phyloP scores from a whole-genome alignment of 1,140 invertebrate species.

The Drosophila ficusphila region DNA sequence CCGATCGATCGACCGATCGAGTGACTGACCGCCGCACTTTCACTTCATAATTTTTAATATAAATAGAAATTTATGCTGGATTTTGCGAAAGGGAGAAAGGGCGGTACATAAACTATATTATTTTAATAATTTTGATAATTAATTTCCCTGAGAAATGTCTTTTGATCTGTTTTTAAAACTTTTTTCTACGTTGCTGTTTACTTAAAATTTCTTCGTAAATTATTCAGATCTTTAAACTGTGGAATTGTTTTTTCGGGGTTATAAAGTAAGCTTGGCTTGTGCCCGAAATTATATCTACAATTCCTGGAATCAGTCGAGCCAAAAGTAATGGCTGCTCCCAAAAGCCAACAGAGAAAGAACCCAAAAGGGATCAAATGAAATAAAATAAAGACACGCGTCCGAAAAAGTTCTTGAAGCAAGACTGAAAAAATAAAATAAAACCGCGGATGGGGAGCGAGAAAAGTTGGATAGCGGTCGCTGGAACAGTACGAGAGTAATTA shows the following conservation, averaged over 20 bases:
- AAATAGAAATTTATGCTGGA: slow-evolving; percentile 45
- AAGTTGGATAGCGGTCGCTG: slow-evolving; percentile 9
- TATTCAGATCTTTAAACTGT: too few relatives aligned
- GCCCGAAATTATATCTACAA: slow-evolving; percentile 8
- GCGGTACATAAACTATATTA: not conserved
- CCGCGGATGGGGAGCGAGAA: not conserved
- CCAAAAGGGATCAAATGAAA: slow-evolving; percentile 13
- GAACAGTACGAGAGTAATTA: slow-evolving; percentile 61
- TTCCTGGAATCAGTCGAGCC: slow-evolving; percentile 39
- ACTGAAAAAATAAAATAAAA: slow-evolving; percentile 36
- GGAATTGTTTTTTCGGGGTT: not conserved
- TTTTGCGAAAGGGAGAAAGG: slow-evolving; percentile 14
- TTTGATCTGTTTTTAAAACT: too few relatives aligned
- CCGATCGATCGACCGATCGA: slow-evolving; percentile 10
- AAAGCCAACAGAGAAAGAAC: slow-evolving; percentile 16
- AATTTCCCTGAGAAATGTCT: too few relatives aligned
- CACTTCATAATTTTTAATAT: slow-evolving; percentile 59
- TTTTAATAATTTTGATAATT: not conserved
- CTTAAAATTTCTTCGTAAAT: too few relatives aligned
- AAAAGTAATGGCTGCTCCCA: slow-evolving; percentile 20
- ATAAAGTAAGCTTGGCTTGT: slow-evolving; percentile 27
- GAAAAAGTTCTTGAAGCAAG: slow-evolving; percentile 69
- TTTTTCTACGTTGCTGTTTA: too few relatives aligned
- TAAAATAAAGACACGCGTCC: slow-evolving; percentile 47
- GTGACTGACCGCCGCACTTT: slow-evolving; percentile 54